These are phyloP conservation scores for Ormyrus nitidulus DNA, from an alignment of 2,888 invertebrate species.

Conservation along the genomic window DNA sequence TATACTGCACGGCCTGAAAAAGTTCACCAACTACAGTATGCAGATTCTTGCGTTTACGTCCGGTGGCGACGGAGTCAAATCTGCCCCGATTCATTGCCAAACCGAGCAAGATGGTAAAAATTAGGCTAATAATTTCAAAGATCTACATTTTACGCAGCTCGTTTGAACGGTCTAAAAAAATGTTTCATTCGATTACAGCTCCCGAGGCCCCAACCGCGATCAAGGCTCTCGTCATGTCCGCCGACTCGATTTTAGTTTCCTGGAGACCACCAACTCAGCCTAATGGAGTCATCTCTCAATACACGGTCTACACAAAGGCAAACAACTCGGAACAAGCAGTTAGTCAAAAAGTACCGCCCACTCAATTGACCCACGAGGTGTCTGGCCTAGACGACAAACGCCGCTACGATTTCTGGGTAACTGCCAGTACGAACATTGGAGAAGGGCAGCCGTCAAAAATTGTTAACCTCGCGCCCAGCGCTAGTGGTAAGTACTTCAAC, in stretches of 20 bases:
- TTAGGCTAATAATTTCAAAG: neutral
- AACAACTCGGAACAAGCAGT: constrained; percentile 81
- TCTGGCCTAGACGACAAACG: constrained; percentile 87
- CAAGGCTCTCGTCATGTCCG: constrained; percentile 94
- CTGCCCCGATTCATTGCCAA: constrained; percentile 91
- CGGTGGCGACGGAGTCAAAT: constrained; percentile 95
- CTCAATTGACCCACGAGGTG: constrained; percentile 92
- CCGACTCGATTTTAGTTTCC: constrained; percentile 92
- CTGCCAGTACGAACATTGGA: constrained; percentile 94
- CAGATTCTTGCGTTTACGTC: constrained; percentile 96
- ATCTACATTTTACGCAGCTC: neutral
- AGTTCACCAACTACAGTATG: constrained; percentile 97
- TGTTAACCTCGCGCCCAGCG: constrained; percentile 89
- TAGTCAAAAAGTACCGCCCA: constrained; percentile 87
- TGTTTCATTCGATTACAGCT: constrained; percentile 77
- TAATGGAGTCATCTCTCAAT: constrained; percentile 94
- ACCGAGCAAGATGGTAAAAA: constrained; percentile 94
- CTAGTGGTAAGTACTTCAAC: constrained; percentile 79
- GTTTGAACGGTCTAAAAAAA: neutral
- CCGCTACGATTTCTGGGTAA: constrained; percentile 95
- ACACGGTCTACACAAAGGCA: constrained; percentile 92
- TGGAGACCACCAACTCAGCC: constrained; percentile 96
- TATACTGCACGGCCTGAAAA: constrained; percentile 93
- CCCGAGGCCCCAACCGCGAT: constrained; percentile 95
- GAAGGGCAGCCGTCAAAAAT: constrained; percentile 94